phyloP scores from a whole-genome alignment of 2,888 invertebrate genomes.

The Molanna angustata region DNA sequence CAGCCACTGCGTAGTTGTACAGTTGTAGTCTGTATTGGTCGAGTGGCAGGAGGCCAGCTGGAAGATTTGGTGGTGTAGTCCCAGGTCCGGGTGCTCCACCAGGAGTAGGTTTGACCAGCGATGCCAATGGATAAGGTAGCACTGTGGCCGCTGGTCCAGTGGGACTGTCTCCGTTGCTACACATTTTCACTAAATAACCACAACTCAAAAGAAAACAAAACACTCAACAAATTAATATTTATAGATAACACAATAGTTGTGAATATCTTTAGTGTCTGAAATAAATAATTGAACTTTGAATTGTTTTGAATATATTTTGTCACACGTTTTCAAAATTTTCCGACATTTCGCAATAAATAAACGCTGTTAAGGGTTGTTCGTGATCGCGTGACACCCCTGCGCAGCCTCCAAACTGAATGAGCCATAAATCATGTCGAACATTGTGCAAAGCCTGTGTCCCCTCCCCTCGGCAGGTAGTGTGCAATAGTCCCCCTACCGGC shows the following conservation, averaged over 20 bases:
- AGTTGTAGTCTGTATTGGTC: conserved; percentile 84
- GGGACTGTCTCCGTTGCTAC: conserved; percentile 48
- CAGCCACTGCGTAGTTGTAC: conserved; percentile 86
- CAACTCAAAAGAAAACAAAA: background rate
- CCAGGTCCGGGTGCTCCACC: conserved; percentile 40
- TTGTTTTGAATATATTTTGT: background rate
- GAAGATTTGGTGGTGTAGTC: conserved; percentile 18
- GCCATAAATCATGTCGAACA: conserved; percentile 24
- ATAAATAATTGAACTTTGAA: background rate
- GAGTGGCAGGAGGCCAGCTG: conserved; percentile 49
- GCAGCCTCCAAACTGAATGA: conserved; percentile 19
- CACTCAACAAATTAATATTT: background rate
- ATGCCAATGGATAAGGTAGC: conserved; percentile 49
- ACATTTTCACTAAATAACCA: conserved; percentile 43
- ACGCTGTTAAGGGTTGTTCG: background rate
- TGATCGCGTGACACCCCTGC: conserved; percentile 8
- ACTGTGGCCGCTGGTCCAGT: conserved; percentile 38
- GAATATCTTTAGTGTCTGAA: background rate
- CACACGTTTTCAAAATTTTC: background rate
- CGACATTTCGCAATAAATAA: background rate
- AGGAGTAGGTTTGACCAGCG: conserved; percentile 48
- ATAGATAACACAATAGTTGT: background rate
- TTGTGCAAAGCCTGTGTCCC: conserved; percentile 10
- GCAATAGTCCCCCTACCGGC: conserved; percentile 4
- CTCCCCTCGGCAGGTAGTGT: conserved; percentile 9